A percentile compares a stretch with the other conserved stretches of the same genome.
Conservation (phyloP, 2,113 vertebrate species). For the Saguinus imperator region DNA sequence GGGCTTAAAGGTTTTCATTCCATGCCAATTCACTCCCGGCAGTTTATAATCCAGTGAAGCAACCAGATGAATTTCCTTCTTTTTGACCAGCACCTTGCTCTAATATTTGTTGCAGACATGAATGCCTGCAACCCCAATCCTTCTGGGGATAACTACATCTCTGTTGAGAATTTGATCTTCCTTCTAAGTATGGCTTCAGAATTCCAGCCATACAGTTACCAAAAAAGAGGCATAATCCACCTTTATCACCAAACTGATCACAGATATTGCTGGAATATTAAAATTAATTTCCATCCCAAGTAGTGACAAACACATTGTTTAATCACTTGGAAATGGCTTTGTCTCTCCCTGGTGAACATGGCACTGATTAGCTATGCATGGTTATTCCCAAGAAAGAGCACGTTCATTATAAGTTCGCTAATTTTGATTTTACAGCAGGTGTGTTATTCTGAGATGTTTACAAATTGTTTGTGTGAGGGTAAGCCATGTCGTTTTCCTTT, state of each 20-base stretch:
- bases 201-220: background rate
- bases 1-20: background rate
- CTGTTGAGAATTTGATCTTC: background rate
- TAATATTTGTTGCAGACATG: background rate
- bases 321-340: slow-evolving; percentile 32
- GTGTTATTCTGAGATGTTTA: slow-evolving; percentile 60
- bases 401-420: slow-evolving; percentile 62
- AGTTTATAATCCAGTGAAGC: background rate
- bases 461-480: slow-evolving; percentile 56
- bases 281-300: slow-evolving; percentile 5
- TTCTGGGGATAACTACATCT: background rate
- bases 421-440: slow-evolving; percentile 57
- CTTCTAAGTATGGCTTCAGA: background rate
- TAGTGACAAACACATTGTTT: slow-evolving; percentile 42
- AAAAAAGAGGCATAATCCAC: background rate
- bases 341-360: background rate
- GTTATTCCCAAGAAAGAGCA: background rate
- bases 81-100: background rate
- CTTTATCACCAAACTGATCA: background rate
- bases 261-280: background rate
- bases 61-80: background rate
- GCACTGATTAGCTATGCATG: slow-evolving; percentile 57
- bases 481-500: slow-evolving; percentile 64
- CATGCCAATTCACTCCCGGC: too few relatives aligned
- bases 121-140: rapidly evolving